Evolutionary conservation across 2,113 vertebrate species (phyloP).

Genomic region (Carassius carassius): DNA sequence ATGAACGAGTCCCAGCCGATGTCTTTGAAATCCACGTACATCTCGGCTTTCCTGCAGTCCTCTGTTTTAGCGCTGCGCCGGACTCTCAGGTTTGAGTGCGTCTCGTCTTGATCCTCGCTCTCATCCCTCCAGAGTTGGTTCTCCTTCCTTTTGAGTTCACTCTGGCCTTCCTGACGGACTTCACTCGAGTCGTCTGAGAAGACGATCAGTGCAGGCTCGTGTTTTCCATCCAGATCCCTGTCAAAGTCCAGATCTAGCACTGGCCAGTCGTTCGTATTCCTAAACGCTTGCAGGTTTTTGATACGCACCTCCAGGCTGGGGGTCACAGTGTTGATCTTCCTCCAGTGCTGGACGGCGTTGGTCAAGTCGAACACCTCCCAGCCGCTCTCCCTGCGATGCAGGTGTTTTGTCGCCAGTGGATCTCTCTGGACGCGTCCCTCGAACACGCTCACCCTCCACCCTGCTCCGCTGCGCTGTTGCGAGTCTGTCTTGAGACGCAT

Average conservation of each 20-base stretch:
- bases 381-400: slow-evolving; percentile 81
- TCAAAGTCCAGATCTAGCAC: slow-evolving; percentile 78
- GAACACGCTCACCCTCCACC: slow-evolving; percentile 86
- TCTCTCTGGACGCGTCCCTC: slow-evolving; percentile 69
- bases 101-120: slow-evolving; percentile 75
- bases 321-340: slow-evolving; percentile 74
- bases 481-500: slow-evolving; percentile 80
- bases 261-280: slow-evolving; percentile 57
- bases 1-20: slow-evolving; percentile 97
- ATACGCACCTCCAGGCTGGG: slow-evolving; percentile 87
- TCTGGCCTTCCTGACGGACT: slow-evolving; percentile 60
- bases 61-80: slow-evolving; percentile 88
- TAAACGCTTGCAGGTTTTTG: slow-evolving; percentile 66
- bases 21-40: slow-evolving; percentile 97
- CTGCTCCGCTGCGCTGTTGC: slow-evolving; percentile 71
- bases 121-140: slow-evolving; percentile 64
- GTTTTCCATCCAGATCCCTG: slow-evolving; percentile 77
- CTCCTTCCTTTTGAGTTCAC: slow-evolving; percentile 63
- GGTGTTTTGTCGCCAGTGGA: slow-evolving; percentile 80
- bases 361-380: slow-evolving; percentile 96
- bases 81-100: slow-evolving; percentile 86
- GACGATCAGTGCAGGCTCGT: slow-evolving; percentile 85
- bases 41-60: slow-evolving; percentile 86
- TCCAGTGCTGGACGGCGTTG: slow-evolving; percentile 80
- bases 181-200: slow-evolving; percentile 90